Base-by-base conservation (phyloP, 2,797 vertebrate species). In the Galaxias olidus region DNA sequence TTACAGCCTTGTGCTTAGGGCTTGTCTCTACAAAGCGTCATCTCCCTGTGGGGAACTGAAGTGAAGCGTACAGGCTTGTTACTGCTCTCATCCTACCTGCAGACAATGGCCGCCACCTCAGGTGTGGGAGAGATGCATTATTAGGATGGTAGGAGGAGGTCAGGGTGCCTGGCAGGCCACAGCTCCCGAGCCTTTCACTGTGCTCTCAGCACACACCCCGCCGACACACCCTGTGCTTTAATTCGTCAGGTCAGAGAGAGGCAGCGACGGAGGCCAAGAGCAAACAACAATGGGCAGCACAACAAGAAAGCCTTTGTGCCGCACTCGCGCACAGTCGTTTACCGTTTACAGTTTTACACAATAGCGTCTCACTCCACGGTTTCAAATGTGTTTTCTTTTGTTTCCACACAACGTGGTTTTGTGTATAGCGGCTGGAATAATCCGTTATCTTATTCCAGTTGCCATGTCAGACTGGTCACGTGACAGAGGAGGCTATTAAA, bases 151-250 rank as follows among this genome's bases (percentile, higher is more conserved):
- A 45, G 65, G 41, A 40, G 20, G 43, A 54, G 42, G 47, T 61
- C 63, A 48, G 62, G 68, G 57, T 54, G 79, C 82, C 61, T 74
- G 65, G 9, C 46, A 65, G n/a, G 56, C 44, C 49, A 70, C 18
- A 41, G 45, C 65, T 15, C 2, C 45, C 46, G 44, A 72, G 66
- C 47, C 30, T 71, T 68, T 74, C 59, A 80, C 75, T 77, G 71
- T 54, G 76, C 63, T 74, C 69, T 72, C 44, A 30, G 53, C 46
- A 30, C 44, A n/a, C 13, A 58, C 62, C 49, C 76, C 48, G 4
- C 17, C 62, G 75, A 73, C 59, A 82, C 53, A 18, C 66, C 64
- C 72, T n/a, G 65, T 82, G 78, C 75, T 67, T 82, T 80, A 79
- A 54, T 47, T 52, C 30, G 19, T 48, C 58, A 49, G n/a, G 50